Evolutionary conservation across 2,888 invertebrate species (phyloP), one percentile per base, ranked within the genome.

Genomic region (Embidobia sp.): DNA sequence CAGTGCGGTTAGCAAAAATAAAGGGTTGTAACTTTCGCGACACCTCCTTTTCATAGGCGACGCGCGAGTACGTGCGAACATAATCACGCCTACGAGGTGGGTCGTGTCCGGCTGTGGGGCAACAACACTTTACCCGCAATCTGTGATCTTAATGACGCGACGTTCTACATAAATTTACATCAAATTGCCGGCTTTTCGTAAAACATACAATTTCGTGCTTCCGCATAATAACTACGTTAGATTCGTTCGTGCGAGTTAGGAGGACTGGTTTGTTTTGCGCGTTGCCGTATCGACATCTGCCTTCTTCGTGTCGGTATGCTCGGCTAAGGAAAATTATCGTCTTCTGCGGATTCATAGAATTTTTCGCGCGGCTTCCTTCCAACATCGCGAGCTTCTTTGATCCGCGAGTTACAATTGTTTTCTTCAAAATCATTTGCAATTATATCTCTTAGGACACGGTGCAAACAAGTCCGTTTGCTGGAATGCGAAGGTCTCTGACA

Each of bases 151-250:
- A 87, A 87, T 85, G 85, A 86, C 82, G 83, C 81, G 80, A 72
- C 81, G 84, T 80, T 86, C 85, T 84, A 84, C 86, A 86, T 87
- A 85, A 87, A 87, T 87, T 87, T 87, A 83, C 86, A 86, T 87
- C 81, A 87, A 88, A 88, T 88, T 87, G 86, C 82, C 83, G 84
- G 84, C 82, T 83, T 85, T 85, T 86, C 83, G 83, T 82, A 81
- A 81, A 83, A 81, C 82, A 82, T 84, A 82, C 83, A 84, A 86
- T 87, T 86, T 85, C 61, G 81, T 79, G 70, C 80, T 83, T 79
- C 82, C 78, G 80, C 80, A 81, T 83, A 83, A 84, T 83, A 81
- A 80, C 79, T 74, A 75, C 63, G 77, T 64, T 59, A 63, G 40
- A 63, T 51, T 66, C 55, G 74, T 33, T 67, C 46, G 63, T 48